These are phyloP conservation scores for Geopemphigus sp. DNA, from an alignment of 1,140 invertebrate species.

Conservation along the genomic window DNA sequence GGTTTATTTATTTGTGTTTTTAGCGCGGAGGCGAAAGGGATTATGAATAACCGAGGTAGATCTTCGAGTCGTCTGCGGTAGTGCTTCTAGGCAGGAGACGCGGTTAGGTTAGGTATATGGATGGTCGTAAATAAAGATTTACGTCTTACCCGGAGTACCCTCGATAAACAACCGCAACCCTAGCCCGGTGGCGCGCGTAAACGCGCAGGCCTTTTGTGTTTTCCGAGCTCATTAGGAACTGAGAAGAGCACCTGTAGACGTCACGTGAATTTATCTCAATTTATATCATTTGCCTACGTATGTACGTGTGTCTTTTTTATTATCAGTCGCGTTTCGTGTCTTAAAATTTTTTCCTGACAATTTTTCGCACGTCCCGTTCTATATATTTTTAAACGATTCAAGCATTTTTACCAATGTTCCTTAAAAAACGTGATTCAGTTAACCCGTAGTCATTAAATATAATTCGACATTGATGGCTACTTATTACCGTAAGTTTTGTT, in stretches of 20 bases:
- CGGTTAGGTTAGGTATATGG: too few species aligned
- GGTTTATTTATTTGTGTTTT: slow-evolving; percentile 27
- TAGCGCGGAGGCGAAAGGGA: not conserved
- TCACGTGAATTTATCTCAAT: slow-evolving; percentile 31
- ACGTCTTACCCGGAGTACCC: slow-evolving; percentile 34
- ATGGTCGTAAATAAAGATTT: slow-evolving; percentile 46
- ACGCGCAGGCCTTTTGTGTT: slow-evolving; percentile 19
- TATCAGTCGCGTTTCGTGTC: too few species aligned
- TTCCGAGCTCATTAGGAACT: slow-evolving; percentile 25
- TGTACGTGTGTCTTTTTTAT: too few species aligned
- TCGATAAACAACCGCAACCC: slow-evolving; percentile 33
- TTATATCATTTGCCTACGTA: slow-evolving; percentile 6
- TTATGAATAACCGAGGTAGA: slow-evolving; percentile 45
- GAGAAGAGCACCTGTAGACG: slow-evolving; percentile 27
- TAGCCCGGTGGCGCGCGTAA: not conserved
- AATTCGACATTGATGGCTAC: too few species aligned
- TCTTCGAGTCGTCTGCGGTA: not conserved
- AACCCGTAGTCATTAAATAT: too few species aligned
- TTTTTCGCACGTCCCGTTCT: too few species aligned
- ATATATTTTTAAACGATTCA: too few species aligned
- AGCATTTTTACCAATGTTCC: too few species aligned
- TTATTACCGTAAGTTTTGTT: too few species aligned
- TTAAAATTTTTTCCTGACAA: too few species aligned
- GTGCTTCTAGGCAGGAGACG: not conserved
- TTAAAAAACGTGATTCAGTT: too few species aligned